Conservation (phyloP, 1,140 invertebrate genomes). For the Drosophila mojavensis region DNA sequence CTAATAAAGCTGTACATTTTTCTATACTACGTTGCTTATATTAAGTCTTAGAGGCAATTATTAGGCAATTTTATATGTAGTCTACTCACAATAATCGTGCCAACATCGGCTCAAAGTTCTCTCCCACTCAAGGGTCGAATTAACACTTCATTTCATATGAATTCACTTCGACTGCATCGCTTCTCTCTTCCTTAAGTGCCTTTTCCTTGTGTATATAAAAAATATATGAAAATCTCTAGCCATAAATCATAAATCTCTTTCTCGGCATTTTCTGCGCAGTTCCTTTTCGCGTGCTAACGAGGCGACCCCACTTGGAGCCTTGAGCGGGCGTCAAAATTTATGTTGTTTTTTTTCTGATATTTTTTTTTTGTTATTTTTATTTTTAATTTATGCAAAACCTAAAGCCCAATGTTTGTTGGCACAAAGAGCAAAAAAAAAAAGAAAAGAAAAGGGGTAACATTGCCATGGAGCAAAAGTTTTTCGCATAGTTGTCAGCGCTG, state of each 20-base stretch:
- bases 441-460: constrained; percentile 20
- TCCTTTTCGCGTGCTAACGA: constrained; percentile 71
- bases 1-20: not conserved
- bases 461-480: constrained; percentile 58
- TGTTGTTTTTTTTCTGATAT: constrained; percentile 50
- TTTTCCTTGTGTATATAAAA: not conserved
- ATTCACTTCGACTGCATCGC: constrained; percentile 55
- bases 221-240: constrained; percentile 34
- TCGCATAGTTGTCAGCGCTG: constrained; percentile 81
- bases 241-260: constrained; percentile 75
- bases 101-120: not conserved
- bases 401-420: constrained; percentile 40
- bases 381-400: constrained; percentile 20
- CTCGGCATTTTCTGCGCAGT: constrained; percentile 16
- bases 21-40: too few species aligned
- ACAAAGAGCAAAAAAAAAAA: not conserved
- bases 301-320: constrained; percentile 54
- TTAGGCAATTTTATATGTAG: too few species aligned
- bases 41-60: too few species aligned
- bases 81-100: too few species aligned
- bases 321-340: constrained; percentile 73
- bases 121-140: constrained; percentile 27
- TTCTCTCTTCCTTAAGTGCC: constrained; percentile 3
- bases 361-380: constrained; percentile 5
- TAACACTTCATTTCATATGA: constrained; percentile 77